Conservation (phyloP, 1,140 invertebrate genomes). For the Phocides pigmalion region DNA sequence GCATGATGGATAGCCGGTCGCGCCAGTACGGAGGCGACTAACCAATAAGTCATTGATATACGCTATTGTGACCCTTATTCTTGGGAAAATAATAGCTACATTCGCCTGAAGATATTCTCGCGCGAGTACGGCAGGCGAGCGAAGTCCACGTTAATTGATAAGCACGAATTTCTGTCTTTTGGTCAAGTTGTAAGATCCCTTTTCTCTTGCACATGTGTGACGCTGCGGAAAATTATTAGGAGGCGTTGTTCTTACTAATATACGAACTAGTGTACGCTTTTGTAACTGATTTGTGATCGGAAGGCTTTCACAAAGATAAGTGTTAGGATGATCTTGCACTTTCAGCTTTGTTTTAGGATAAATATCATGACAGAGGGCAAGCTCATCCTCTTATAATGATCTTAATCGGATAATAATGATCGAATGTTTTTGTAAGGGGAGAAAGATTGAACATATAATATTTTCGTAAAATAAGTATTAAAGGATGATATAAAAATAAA, state of each 20-base stretch:
- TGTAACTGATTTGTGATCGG: slow-evolving; percentile 36
- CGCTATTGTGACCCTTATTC: slow-evolving; percentile 29
- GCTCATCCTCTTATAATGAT: not conserved
- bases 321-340: slow-evolving; percentile 35
- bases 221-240: not conserved
- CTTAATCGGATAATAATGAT: not conserved
- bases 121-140: not conserved
- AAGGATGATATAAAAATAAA: too few relatives aligned
- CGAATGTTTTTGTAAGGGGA: too few relatives aligned
- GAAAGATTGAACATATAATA: too few relatives aligned
- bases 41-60: slow-evolving; percentile 13
- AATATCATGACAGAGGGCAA: slow-evolving; percentile 21
- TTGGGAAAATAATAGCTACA: slow-evolving; percentile 6
- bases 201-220: not conserved
- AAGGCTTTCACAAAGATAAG: slow-evolving; percentile 33
- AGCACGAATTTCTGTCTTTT: slow-evolving; percentile 1
- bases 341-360: slow-evolving; percentile 29
- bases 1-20: slow-evolving; percentile 47
- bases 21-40: slow-evolving; percentile 1
- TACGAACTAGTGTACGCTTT: slow-evolving; percentile 24
- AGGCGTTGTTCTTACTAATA: slow-evolving; percentile 28
- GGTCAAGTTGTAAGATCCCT: not conserved
- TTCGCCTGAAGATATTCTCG: slow-evolving; percentile 13
- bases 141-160: not conserved
- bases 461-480: too few relatives aligned